Base-by-base conservation (phyloP, 1,140 invertebrate genomes). In the Halictus rubicundus region DNA sequence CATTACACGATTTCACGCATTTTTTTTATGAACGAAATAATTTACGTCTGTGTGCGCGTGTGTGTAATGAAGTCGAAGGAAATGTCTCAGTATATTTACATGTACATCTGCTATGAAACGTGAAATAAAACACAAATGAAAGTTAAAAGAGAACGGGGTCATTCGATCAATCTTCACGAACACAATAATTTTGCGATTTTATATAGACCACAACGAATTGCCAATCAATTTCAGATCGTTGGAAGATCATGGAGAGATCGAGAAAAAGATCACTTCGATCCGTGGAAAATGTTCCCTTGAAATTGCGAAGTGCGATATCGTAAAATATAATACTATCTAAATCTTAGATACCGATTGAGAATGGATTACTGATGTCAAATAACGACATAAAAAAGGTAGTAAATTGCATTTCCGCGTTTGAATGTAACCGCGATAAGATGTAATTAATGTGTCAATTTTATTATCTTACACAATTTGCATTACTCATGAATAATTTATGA, bases 51-150 rank as follows among this genome's bases (percentile, higher is more conserved):
- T 27, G n/a, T 32, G 32, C 4, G 27, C 4, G 27, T 32, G 32
- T 61, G 14, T 60, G 42, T 68, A 65, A 68, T 32, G 27, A 69
- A 80, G 37, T 5, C 32, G 39, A 32, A 9, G n/a, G 64, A 49
- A 75, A 16, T n/a, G 25, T 57, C n/a, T 80, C 60, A 32, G n/a
- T 54, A 78, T 78, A 69, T 80, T 59, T 68, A 64, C 21, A 66
- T 82, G 77, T 82, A 81, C 37, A 27, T 32, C 69, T 79, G 76
- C 64, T 82, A 82, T 79, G 60, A 57, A 68, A 79, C 49, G 72
- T 42, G 57, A 59, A 78, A 57, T 70, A 71, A 73, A 78, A 81
- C 78, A 78, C 25, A 72, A 52, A 12, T 78, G 63, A 6, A 71
- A 54, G 83, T 39, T 85, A 72, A 49, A 75, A 66, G 6, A 52